phyloP scores from a whole-genome alignment of 2,113 vertebrate species.

The Scortum barcoo region DNA sequence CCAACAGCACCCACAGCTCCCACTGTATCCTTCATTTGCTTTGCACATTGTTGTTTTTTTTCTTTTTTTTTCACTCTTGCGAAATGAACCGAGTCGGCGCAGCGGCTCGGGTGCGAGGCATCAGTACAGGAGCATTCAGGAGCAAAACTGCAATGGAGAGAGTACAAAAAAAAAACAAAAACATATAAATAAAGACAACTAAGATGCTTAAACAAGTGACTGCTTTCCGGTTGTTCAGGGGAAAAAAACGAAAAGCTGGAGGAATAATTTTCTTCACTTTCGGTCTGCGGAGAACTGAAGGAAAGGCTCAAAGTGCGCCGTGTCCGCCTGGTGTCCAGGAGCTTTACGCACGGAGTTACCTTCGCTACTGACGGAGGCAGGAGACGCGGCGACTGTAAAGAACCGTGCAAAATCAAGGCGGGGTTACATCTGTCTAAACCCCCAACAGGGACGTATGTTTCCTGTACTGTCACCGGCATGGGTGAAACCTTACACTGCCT shows the following conservation, averaged over 20 bases:
- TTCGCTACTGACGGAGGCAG: conserved; percentile 64
- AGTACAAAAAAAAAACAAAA: conserved; percentile 22
- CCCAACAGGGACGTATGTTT: conserved; percentile 34
- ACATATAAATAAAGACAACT: background rate
- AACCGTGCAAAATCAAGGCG: conserved; percentile 76
- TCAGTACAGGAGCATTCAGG: conserved; percentile 20
- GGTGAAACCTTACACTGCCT: conserved; percentile 18
- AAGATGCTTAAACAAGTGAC: conserved; percentile 8
- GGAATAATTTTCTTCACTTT: conserved; percentile 2
- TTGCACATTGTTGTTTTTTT: conserved; percentile 67
- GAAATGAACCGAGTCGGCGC: conserved; percentile 22
- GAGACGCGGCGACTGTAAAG: conserved; percentile 56
- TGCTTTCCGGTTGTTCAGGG: background rate
- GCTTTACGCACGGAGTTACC: conserved; percentile 81
- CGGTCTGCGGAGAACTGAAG: background rate
- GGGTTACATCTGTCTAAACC: conserved; percentile 73
- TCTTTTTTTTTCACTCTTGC: conserved; percentile 55
- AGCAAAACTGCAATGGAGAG: background rate
- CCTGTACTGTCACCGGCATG: conserved; percentile 7
- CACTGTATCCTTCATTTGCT: conserved; percentile 56
- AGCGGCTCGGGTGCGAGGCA: conserved; percentile 54
- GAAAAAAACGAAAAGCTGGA: background rate
- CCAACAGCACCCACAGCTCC: conserved; percentile 70
- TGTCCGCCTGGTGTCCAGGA: conserved; percentile 49
- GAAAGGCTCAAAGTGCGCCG: conserved; percentile 25